Percentiles rank a stretch among this genome's conserved stretches.
phyloP scores from a whole-genome alignment of 2,113 vertebrate genomes.

The Labeo catla region DNA sequence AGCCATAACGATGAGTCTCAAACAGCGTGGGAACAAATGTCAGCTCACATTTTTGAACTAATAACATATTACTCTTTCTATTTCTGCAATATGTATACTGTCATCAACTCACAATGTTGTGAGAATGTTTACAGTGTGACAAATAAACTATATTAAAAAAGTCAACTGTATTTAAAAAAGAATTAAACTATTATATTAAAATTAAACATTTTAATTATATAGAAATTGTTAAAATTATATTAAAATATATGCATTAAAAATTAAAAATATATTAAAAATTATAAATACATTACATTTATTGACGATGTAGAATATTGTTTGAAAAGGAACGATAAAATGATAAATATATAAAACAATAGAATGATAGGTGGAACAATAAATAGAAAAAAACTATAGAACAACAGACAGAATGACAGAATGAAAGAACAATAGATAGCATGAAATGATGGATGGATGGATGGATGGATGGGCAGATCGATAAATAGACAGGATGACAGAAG shows the following conservation, averaged over 20 bases:
- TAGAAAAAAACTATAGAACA: too few relatives aligned
- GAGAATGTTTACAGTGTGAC: neutral
- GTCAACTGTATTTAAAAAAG: neutral
- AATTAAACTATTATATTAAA: neutral
- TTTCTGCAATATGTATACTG: neutral
- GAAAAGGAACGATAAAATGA: too few relatives aligned
- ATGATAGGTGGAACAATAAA: too few relatives aligned
- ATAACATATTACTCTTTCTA: neutral
- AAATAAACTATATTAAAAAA: neutral
- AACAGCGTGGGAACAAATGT: neutral
- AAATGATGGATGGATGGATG: neutral
- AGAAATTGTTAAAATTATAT: neutral
- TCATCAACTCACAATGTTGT: neutral
- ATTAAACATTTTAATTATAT: neutral
- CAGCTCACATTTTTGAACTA: neutral
- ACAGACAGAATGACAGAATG: too few relatives aligned
- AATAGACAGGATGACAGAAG: neutral
- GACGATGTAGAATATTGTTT: neutral
- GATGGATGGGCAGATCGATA: neutral
- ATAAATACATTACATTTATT: neutral
- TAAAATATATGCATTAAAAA: too few relatives aligned
- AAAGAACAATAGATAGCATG: neutral
- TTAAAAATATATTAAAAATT: neutral
- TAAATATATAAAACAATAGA: too few relatives aligned
- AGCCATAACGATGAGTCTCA: neutral